Evolutionary conservation across 2,888 invertebrate species (phyloP), one percentile per base, ranked within the genome.

Genomic region (Laothoe populi): DNA sequence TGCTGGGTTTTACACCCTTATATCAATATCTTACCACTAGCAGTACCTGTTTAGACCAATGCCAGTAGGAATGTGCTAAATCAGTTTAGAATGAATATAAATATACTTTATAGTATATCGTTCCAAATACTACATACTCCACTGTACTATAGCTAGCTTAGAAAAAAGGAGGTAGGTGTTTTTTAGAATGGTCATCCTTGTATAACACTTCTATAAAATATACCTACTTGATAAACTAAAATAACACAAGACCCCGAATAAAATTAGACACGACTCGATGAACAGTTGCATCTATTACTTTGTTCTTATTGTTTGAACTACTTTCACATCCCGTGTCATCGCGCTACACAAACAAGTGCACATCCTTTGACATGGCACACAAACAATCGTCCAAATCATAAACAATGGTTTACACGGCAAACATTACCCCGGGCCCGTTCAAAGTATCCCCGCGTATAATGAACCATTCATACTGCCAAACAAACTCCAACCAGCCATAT

Each of bases 361-460:
- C 92, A 91, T 91, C 92, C 92, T 92, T 92, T 92, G 92, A 91
- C 90, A 84, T 83, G 79, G 86, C 84, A 86, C 84, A 86, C 90
- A 92, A 91, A 92, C 92, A 92, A 91, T 92, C 88, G 90, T 87
- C 87, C 82, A 88, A 90, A 91, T 90, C 89, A 90, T 92, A 92
- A 92, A 92, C 92, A 92, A 92, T 92, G 85, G 88, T 88, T 82
- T 83, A 90, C 88, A 90, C 88, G 80, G 91, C 92, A 92, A 92
- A 91, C 88, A 92, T 90, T 87, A 90, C 88, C 87, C 82, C 79
- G 76, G 75, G 76, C 82, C 83, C 81, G 81, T 70, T 84, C 88
- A 84, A 85, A 87, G 86, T 87, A 88, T 87, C 89, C 89, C 90
- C 79, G 82, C 87, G 81, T 82, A 92, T 92, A 92, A 92, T 88